Evolutionary conservation across 1,140 invertebrate genomes (phyloP).

Genomic region (Leptopilina clavipes): DNA sequence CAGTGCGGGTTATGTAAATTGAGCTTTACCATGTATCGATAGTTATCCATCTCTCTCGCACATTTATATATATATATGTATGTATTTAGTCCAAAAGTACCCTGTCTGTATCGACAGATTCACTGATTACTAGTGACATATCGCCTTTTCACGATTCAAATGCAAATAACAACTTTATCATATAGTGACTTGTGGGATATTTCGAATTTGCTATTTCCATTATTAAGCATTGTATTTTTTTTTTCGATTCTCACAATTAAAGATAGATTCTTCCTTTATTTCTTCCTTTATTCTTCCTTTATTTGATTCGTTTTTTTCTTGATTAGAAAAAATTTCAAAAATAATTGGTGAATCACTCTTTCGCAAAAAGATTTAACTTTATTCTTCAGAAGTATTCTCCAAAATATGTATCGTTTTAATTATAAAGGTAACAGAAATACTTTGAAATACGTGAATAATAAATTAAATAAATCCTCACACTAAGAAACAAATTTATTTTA

Average conservation of each 20-base stretch:
- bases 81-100: slow-evolving; percentile 3
- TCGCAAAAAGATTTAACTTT: too few species aligned
- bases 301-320: too few species aligned
- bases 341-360: too few species aligned
- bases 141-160: slow-evolving; percentile 27
- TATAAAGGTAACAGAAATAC: too few species aligned
- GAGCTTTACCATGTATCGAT: slow-evolving; percentile 26
- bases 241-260: background rate
- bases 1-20: slow-evolving; percentile 23
- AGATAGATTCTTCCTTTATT: too few species aligned
- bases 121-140: slow-evolving; percentile 27
- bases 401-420: too few species aligned
- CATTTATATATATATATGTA: slow-evolving; percentile 12
- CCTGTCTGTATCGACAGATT: slow-evolving; percentile 23
- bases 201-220: background rate
- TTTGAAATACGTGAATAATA: too few species aligned
- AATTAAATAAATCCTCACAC: too few species aligned
- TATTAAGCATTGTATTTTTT: background rate
- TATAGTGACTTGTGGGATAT: background rate
- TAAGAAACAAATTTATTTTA: too few species aligned
- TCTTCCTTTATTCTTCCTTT: too few species aligned
- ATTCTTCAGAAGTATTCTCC: too few species aligned
- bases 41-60: slow-evolving; percentile 19
- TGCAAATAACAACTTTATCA: background rate
- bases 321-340: too few species aligned